These are phyloP conservation scores for Nothura maculosa DNA, from an alignment of 2,797 vertebrate genomes.

Conservation along the genomic window DNA sequence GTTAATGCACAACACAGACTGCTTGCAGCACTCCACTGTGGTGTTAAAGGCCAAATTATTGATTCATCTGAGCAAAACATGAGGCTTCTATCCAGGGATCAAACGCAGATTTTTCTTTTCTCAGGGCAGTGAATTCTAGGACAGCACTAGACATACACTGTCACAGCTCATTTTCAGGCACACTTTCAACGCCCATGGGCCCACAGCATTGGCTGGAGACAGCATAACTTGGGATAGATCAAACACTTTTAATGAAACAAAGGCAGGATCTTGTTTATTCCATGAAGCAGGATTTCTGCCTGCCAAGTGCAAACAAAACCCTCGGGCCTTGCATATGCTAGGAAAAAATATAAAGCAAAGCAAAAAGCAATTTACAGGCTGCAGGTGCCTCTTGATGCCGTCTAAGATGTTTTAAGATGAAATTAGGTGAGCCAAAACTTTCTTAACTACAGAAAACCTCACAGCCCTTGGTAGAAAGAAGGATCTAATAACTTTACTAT, in stretches of 20 bases:
- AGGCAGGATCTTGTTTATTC: constrained; percentile 38
- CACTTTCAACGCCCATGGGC: not conserved
- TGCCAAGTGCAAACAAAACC: constrained; percentile 32
- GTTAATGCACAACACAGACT: not conserved
- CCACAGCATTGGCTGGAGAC: not conserved
- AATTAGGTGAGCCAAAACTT: not conserved
- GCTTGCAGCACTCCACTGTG: not conserved
- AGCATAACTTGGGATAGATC: not conserved
- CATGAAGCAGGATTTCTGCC: not conserved
- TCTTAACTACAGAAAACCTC: constrained; percentile 6
- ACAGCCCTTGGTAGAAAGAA: not conserved
- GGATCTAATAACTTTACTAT: not conserved
- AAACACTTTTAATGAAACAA: constrained; percentile 24
- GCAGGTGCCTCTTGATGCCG: constrained; percentile 10
- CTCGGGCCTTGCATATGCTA: not conserved
- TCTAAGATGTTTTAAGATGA: constrained; percentile 34
- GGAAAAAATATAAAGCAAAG: not conserved
- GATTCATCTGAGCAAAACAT: not conserved
- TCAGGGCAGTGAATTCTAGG: not conserved
- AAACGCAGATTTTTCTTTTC: not conserved
- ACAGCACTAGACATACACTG: not conserved
- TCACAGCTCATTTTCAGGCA: not conserved
- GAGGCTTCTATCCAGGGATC: not conserved
- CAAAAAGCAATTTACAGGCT: constrained; percentile 14
- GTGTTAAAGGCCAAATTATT: not conserved